Base-by-base conservation (phyloP, 2,797 vertebrate species). In the Oophaga sylvatica region DNA sequence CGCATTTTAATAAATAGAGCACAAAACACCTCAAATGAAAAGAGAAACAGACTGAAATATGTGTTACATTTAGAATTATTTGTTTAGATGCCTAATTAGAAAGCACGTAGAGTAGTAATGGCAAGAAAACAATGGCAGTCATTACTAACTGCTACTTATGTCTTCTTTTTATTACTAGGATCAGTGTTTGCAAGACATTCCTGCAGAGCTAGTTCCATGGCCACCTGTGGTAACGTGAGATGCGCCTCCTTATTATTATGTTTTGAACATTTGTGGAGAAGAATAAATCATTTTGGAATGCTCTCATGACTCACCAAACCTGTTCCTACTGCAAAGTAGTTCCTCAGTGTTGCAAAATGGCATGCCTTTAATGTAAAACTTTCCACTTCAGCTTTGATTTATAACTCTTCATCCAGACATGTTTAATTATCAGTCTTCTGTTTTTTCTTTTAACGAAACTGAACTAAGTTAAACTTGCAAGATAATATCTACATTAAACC, bases 141-240 rank as follows among this genome's bases (percentile, higher is more conserved):
- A 78, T 84, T 81, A 41, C 81, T n/a, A 75, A 86, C 45, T 77
- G 53, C 56, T 26, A 68, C 80, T 79, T 83, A 89, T 70, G 41
- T 81, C 80, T 77, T 15, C 59, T 70, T 67, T 81, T 84, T 84
- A 78, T 62, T 80, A 57, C 73, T 70, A n/a, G 86, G 84, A 88
- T 86, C 67, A 59, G 73, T 86, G 57, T 82, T 83, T 79, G 31
- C 17, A 41, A 89, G 60, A 73, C 67, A 79, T 86, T 89, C 88
- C 80, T 83, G 88, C 20, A 19, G 73, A 87, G 88, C 88, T 82
- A 80, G 88, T 81, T 89, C 87, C 56, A 41, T 31, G 71, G 80
- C 84, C 88, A 89, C 84, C 88, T 89, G 88, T 80, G 84, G 88
- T 89, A 89, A 89, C 17, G 12, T 83, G 84, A 89, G 88, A 86